Base-by-base conservation (phyloP, 2,113 vertebrate genomes). In the Bufo gargarizans region DNA sequence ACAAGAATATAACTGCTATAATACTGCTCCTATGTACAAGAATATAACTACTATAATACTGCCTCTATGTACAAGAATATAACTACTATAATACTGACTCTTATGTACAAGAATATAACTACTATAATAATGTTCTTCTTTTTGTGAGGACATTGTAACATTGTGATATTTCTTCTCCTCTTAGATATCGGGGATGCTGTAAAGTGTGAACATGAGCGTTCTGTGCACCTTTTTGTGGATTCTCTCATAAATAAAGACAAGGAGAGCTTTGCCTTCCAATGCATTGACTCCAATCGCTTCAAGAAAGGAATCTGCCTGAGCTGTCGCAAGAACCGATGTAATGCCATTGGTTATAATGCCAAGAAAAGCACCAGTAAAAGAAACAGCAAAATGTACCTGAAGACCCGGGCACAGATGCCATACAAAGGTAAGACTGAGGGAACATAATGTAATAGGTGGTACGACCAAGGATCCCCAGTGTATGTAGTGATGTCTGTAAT, bases 301-400 rank as follows among this genome's bases (percentile, higher is more conserved):
- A 98, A 97, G 92, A 99, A 97, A 91, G 98, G 98, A 0, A 97
- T 99, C 92, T 99, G 98, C 89, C 95, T 99, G 91, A 99, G 98
- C 93, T 99, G 98, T 93, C 94, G 98, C 80, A 99, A 98, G 90
- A 97, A 99, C 90, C 97, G 98, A 67, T 99, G 98, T 92, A 99
- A 94, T 11, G 95, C 94, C 91, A 97, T 99, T 0, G 98, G 98
- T 86, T 99, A 99, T 94, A 97, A 97, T 0, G 91, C 96, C 61
- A 96, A 95, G 89, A 97, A 94, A 77, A 97, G 94, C 58, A 93
- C 96, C 1, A 97, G 95, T 87, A 96, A 94, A 84, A 95, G 96
- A 65, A 99, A 97, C 91, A 97, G 90, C 91, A 99, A 97, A 91
- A 99, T 99, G 98, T 99, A 99, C 91, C 92, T 99, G 47, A 99